Evolutionary conservation across 2,113 vertebrate species (phyloP), one percentile per base, ranked within the genome.

Genomic region (Scatophagus argus): DNA sequence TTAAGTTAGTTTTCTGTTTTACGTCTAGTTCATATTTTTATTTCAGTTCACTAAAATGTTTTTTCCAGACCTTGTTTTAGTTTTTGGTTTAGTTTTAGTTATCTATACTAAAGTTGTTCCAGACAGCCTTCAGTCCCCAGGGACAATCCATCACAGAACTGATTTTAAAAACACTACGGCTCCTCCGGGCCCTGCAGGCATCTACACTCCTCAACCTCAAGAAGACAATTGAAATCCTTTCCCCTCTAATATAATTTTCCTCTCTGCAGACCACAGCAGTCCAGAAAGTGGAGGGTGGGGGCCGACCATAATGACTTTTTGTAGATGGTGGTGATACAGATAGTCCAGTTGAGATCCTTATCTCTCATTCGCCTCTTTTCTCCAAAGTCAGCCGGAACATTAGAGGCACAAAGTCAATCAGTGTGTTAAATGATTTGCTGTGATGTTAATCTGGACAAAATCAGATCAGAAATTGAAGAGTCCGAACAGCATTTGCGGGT

Each of bases 291-390:
- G 41, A 54, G 39, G 69, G 68, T 8, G 74, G 83, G 59, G 58
- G 74, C 46, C 16, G n/a, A 43, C 52, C 77, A 19, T 88, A 90
- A 91, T 88, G 78, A 83, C 77, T 82, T 86, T 89, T 79, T 74
- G 66, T 81, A 90, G 90, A 88, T 90, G 70, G 88, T 64, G 74
- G 72, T 36, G 83, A 91, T 90, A 91, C 43, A 25, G 69, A 73
- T 81, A 75, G 78, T 82, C 31, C 59, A 52, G 61, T 65, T 79
- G 66, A 85, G 85, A 88, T 91, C 84, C 61, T 82, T 86, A 66
- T 89, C 83, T 81, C 51, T 51, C 63, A 38, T 29, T 79, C 7
- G 39, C 41, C 34, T 43, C n/a, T 72, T 65, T 74, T 58, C 52
- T 66, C 77, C 70, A 84, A 86, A 84, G 84, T 82, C 80, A 78